These are phyloP conservation scores for Strigamia transsilvanica DNA, from an alignment of 2,888 invertebrate genomes.

Conservation along the genomic window DNA sequence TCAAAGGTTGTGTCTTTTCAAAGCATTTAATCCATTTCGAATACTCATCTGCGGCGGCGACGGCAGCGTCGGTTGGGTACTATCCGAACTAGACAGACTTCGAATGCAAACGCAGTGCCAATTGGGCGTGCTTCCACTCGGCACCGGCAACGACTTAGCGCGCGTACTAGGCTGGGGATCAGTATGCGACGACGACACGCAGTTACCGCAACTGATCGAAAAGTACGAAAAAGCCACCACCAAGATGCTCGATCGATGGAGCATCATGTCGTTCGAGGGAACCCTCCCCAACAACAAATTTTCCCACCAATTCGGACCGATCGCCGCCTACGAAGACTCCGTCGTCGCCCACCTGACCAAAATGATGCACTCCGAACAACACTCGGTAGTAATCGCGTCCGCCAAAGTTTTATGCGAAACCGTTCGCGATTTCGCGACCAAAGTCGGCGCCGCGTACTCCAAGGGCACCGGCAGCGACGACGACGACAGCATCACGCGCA, in stretches of 20 bases:
- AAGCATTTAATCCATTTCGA: slow-evolving; percentile 94
- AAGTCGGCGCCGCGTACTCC: slow-evolving; percentile 64
- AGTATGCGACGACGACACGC: slow-evolving; percentile 93
- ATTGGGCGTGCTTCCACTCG: slow-evolving; percentile 92
- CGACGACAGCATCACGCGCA: slow-evolving; percentile 62
- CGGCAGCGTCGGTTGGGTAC: slow-evolving; percentile 97
- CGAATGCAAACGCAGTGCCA: slow-evolving; percentile 88
- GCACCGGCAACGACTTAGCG: slow-evolving; percentile 96
- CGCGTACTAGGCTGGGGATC: slow-evolving; percentile 96
- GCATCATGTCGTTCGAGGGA: slow-evolving; percentile 85
- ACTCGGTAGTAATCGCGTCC: slow-evolving; percentile 75
- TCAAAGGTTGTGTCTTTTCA: slow-evolving; percentile 80
- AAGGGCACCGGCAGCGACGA: slow-evolving; percentile 58
- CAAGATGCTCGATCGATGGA: slow-evolving; percentile 98
- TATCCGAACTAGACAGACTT: slow-evolving; percentile 93
- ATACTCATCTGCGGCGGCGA: slow-evolving; percentile 97
- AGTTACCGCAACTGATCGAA: slow-evolving; percentile 88
- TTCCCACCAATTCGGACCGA: slow-evolving; percentile 63
- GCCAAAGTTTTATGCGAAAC: slow-evolving; percentile 79
- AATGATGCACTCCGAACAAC: slow-evolving; percentile 83
- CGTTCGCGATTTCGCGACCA: slow-evolving; percentile 76
- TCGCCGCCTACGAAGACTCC: slow-evolving; percentile 78
- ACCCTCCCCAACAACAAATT: slow-evolving; percentile 53
- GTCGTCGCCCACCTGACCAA: slow-evolving; percentile 83
- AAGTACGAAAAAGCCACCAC: slow-evolving; percentile 96